A percentile compares a stretch with the other conserved stretches of the same genome.
These are phyloP conservation scores for Marcusenius ussheri DNA, from an alignment of 2,113 vertebrate species.

Conservation along the genomic window DNA sequence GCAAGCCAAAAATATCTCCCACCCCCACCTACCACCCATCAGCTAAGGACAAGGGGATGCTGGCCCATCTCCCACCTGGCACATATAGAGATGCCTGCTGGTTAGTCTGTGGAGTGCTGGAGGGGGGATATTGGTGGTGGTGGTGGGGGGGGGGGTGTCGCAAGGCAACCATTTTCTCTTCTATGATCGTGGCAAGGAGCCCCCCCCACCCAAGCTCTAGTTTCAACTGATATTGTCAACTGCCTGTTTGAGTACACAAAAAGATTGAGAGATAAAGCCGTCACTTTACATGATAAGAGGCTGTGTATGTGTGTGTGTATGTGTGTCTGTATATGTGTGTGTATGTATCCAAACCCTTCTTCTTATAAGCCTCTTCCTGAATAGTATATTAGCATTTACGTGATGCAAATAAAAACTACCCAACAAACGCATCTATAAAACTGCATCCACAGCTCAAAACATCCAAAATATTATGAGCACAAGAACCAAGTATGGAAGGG, in stretches of 20 bases:
- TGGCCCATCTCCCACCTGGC: background rate
- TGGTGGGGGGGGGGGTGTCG: no score
- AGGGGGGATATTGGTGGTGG: background rate
- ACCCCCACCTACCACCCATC: background rate
- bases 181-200: background rate
- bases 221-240: background rate
- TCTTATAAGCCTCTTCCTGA: background rate
- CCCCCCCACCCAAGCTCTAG: background rate
- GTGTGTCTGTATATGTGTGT: background rate
- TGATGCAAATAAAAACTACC: background rate
- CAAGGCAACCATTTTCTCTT: background rate
- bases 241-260: background rate
- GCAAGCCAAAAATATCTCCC: background rate
- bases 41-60: background rate
- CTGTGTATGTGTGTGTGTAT: background rate
- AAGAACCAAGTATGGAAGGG: background rate
- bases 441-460: background rate
- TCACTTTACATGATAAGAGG: background rate
- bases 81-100: background rate
- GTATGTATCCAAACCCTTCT: background rate
- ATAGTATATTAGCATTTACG: background rate
- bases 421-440: background rate
- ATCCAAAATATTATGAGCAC: background rate
- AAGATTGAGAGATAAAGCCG: background rate
- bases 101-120: background rate